Evolutionary conservation across 1,140 invertebrate genomes (phyloP).

Genomic region (Coptotermes formosanus): DNA sequence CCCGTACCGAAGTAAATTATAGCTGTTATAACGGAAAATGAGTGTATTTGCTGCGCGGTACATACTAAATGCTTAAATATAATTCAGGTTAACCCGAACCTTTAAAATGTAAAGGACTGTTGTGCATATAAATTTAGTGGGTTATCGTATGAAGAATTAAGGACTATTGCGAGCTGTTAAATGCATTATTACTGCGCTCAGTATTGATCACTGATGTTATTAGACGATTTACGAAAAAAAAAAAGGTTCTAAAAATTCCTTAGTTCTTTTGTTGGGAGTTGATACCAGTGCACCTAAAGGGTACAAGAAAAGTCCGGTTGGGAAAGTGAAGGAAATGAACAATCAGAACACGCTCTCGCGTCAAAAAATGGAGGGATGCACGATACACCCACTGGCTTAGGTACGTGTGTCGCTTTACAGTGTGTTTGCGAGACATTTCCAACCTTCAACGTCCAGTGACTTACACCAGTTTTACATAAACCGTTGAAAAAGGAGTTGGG

Average conservation of each 20-base stretch:
- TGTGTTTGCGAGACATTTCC: not conserved
- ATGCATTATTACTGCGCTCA: too few relatives aligned
- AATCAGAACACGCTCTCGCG: not conserved
- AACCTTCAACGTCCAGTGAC: not conserved
- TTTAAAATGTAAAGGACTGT: too few relatives aligned
- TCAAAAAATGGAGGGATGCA: not conserved
- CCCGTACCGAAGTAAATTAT: too few relatives aligned
- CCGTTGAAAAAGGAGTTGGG: not conserved
- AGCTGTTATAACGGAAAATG: too few relatives aligned
- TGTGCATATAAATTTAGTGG: too few relatives aligned
- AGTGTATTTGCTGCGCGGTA: too few relatives aligned
- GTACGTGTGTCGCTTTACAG: not conserved
- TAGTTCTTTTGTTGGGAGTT: not conserved
- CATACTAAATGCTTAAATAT: too few relatives aligned
- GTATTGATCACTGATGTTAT: not conserved
- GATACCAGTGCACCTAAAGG: not conserved
- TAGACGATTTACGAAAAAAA: not conserved
- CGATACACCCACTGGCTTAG: too few relatives aligned
- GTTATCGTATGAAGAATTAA: too few relatives aligned
- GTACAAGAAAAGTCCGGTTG: not conserved
- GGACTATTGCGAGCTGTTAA: too few relatives aligned
- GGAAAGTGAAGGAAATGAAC: not conserved
- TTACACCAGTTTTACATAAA: not conserved
- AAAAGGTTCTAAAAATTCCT: not conserved
- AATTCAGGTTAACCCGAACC: too few relatives aligned